These are phyloP conservation scores for Mormyrus proboscirostris DNA, from an alignment of 2,797 vertebrate species.

Conservation along the genomic window DNA sequence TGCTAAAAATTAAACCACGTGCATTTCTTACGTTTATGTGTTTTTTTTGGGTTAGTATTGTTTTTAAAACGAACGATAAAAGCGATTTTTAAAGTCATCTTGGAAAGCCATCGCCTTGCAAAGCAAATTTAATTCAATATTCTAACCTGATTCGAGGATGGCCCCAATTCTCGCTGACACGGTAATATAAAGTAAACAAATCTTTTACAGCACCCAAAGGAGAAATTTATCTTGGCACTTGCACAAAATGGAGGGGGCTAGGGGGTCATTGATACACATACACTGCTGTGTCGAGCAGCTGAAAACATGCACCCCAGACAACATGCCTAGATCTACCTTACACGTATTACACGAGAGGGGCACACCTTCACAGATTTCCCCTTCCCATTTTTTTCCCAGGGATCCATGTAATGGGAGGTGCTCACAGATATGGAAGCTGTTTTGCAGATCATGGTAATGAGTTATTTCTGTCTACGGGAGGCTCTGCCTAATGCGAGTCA, in stretches of 20 bases:
- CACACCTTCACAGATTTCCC: background rate
- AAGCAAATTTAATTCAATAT: slow-evolving; percentile 11
- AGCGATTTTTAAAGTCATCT: background rate
- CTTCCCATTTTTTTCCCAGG: background rate
- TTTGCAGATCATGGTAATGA: background rate
- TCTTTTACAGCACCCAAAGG: background rate
- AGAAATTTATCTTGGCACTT: background rate
- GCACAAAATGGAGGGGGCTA: background rate
- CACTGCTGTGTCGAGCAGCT: background rate
- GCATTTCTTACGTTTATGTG: background rate
- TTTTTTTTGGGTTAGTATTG: background rate
- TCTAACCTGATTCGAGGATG: background rate
- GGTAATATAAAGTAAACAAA: slow-evolving; percentile 8
- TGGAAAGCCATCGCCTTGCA: background rate
- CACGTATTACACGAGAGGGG: background rate
- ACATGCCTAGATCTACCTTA: background rate
- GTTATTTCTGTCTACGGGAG: background rate
- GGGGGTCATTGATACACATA: background rate
- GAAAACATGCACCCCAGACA: background rate
- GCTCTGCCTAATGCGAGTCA: background rate
- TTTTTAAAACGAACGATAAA: background rate
- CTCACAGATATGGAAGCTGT: background rate
- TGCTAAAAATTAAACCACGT: background rate
- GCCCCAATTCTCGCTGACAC: background rate
- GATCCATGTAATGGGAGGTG: background rate